Evolutionary conservation across 2,888 invertebrate species (phyloP), one percentile per base, ranked within the genome.

Genomic region (Tortrix viridana): DNA sequence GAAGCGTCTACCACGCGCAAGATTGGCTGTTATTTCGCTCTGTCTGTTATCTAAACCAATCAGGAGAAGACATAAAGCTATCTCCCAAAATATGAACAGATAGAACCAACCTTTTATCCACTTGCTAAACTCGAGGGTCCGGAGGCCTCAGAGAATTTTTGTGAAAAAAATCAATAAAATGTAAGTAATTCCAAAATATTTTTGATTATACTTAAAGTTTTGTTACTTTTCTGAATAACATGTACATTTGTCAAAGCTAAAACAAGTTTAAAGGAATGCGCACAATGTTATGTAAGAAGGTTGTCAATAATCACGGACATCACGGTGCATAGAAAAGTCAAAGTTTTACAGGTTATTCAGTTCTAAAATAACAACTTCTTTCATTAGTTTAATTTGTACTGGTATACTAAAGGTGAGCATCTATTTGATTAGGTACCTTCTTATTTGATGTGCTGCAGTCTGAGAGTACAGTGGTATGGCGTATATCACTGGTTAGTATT

Each of bases 271-370:
- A 23, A 41, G 44, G 55, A 54, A 49, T 60, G 46, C 18, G 19
- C 22, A 63, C 69, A 69, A 63, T 75, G 74, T 79, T 79, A 79
- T 79, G 77, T 79, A 80, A 80, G 77, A 71, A 69, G 64, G 70
- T 65, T 70, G 72, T 67, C 70, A 70, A 66, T 62, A 64, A 65
- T 61, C 32, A 32, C 32, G 22, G 22, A 3, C 2, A 3, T 22
- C 60, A 47, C 49, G 41, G 26, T 57, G 12, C 46, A 43, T 22
- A 19, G 46, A 43, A 57, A 65, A 37, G 65, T 58, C 53, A 58
- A 63, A 16, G 50, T 38, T 46, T 44, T 26, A 1, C 23, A n/a
- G n/a, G 43, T 26, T 49, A 5, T 19, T 32, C 9, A 47, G 1
- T 12, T 32, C 6, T 48, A 16, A 7, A 16, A 18, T 26, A 23